Conservation (phyloP, 2,113 vertebrate species). For the Aleadryas rufinucha region DNA sequence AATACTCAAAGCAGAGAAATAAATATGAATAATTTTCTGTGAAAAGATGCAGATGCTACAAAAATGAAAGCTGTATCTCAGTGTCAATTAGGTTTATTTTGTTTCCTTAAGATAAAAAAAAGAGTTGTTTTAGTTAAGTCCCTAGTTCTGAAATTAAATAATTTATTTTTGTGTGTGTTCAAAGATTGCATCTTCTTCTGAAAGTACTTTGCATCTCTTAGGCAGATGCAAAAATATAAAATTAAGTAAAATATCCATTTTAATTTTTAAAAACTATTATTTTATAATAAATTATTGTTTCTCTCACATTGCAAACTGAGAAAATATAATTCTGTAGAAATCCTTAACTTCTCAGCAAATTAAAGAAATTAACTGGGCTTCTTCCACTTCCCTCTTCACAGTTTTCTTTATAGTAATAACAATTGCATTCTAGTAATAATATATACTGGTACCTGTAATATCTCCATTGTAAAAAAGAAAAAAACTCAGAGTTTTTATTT, state of each 20-base stretch:
- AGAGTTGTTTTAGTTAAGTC: neutral
- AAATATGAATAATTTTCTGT: neutral
- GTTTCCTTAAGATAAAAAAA: neutral
- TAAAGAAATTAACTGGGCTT: neutral
- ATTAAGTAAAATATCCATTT: neutral
- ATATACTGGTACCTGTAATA: neutral
- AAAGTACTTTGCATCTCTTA: neutral
- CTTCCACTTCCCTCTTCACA: accelerated
- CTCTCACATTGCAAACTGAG: neutral
- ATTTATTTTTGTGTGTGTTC: neutral
- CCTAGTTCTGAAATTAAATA: neutral
- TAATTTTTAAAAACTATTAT: neutral
- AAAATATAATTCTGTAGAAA: neutral
- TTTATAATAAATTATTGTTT: neutral
- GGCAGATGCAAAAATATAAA: neutral
- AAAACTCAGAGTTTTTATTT: neutral
- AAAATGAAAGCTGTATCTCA: neutral
- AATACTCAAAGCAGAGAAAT: neutral
- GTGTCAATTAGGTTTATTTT: neutral
- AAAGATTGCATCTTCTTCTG: neutral
- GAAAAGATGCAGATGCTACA: neutral
- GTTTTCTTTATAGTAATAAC: neutral
- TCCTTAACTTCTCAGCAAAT: neutral
- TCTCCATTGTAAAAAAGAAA: neutral
- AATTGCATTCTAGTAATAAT: neutral